Evolutionary conservation across 2,888 invertebrate genomes (phyloP).

Genomic region (Latheticus oryzae): DNA sequence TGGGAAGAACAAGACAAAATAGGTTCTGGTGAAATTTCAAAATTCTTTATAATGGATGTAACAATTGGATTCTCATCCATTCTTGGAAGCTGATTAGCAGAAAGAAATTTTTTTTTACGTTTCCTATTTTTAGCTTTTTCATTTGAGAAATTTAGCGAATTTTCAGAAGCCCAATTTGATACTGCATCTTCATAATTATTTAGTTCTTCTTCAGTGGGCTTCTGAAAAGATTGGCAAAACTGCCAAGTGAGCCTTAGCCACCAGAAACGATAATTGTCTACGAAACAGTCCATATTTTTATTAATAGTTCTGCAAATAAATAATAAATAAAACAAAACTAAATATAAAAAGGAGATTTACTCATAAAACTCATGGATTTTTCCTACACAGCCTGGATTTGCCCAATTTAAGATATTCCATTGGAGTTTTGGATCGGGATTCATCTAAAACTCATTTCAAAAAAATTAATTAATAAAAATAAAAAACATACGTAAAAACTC

Average conservation of each 20-base stretch:
- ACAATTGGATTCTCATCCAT: constrained; percentile 46
- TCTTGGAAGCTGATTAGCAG: constrained; percentile 37
- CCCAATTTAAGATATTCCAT: constrained; percentile 61
- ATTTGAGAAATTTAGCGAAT: background rate
- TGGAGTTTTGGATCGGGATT: constrained; percentile 58
- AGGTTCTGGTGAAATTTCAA: constrained; percentile 39
- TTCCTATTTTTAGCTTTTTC: constrained; percentile 20
- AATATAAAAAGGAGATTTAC: constrained; percentile 46
- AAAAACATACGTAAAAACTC: constrained; percentile 58
- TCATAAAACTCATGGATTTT: constrained; percentile 54
- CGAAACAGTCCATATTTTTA: constrained; percentile 53
- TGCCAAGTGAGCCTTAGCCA: constrained; percentile 59
- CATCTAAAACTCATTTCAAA: constrained; percentile 49
- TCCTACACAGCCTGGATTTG: constrained; percentile 55
- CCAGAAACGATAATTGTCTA: constrained; percentile 57
- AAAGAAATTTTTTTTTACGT: constrained; percentile 5
- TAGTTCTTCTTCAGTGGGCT: constrained; percentile 48
- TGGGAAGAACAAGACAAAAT: constrained; percentile 8
- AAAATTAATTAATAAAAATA: no score
- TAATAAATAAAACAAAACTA: background rate
- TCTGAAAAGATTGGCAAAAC: constrained; percentile 56
- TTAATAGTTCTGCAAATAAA: constrained; percentile 53
- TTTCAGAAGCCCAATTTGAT: constrained; percentile 8
- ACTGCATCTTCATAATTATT: constrained; percentile 36
- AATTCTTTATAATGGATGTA: constrained; percentile 44